Evolutionary conservation across 2,113 vertebrate species (phyloP).

Genomic region (Caracal caracal): DNA sequence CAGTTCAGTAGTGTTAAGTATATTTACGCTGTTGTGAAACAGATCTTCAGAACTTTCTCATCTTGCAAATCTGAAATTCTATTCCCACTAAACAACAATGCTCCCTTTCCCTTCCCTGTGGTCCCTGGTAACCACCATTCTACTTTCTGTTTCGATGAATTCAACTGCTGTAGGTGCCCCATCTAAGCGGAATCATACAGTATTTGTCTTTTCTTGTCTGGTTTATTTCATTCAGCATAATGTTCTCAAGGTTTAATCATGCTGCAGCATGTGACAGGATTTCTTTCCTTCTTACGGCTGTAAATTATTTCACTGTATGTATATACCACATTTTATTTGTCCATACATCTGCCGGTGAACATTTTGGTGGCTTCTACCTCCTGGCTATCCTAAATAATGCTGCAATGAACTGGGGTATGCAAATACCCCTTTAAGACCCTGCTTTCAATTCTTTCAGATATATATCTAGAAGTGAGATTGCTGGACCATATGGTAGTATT

Average conservation of each 20-base stretch:
- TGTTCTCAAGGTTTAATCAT: background rate
- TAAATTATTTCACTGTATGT: background rate
- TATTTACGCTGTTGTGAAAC: background rate
- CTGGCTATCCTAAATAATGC: background rate
- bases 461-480: background rate
- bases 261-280: background rate
- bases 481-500: background rate
- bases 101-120: fast-evolving
- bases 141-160: background rate
- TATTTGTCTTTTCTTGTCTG: background rate
- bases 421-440: background rate
- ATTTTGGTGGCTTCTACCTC: background rate
- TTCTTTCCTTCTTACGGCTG: background rate
- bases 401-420: background rate
- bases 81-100: background rate
- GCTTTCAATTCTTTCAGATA: background rate
- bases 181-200: background rate
- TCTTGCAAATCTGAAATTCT: background rate
- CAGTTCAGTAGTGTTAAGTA: background rate
- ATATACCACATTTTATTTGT: background rate
- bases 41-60: background rate
- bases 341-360: background rate
- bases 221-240: background rate
- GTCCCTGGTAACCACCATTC: background rate
- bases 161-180: background rate